Evolutionary conservation across 1,140 invertebrate genomes (phyloP), one percentile per base, ranked within the genome.

Genomic region (Camponotus floridanus): DNA sequence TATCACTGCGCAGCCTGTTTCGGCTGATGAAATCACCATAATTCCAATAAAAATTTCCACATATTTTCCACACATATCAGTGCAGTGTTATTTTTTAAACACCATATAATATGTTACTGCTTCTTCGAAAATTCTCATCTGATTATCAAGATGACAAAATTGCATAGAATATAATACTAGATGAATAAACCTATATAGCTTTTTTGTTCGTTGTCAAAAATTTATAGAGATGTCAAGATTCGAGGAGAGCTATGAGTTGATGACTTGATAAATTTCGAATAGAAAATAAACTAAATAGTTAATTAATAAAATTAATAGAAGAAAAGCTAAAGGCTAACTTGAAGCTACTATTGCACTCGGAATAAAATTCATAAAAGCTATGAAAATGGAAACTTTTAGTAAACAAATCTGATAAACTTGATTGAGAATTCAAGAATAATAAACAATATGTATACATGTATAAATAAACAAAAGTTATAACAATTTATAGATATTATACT

Each of bases 1-100:
- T 87, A 70, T 33, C 45, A 81, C 86, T 89, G 65, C 86, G 85
- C 71, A 26, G 13, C 85, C 88, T 86, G 68, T 90, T 61, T 86
- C 65, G 73, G 57, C 61, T 18, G 39, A 73, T 64, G 26, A 65
- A 33, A n/a, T 62, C n/a, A 45, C 39, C 26, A 21, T 13, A 15
- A 6, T n/a, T 42, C n/a, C 26, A 73, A 73, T 73, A 9, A 11
- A 18, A 59, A 15, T 71, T 8, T 45, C n/a, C 15, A 18, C 11
- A 42, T 26, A 26, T 39, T 26, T 42, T 73, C 33, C 15, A 26
- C 18, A 26, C 55, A 21, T 3, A 64, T 31, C 13, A 15, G 31
- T 3, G 15, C 15, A 33, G 6, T 31, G 3, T 21, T 21, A 39
- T 61, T 76, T 13, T 21, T 48, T 65, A 9, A 18, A 1, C 61